A percentile compares a stretch with the other conserved stretches of the same genome.
These are phyloP conservation scores for Remorina albescens DNA, from an alignment of 2,797 vertebrate genomes.

Conservation along the genomic window DNA sequence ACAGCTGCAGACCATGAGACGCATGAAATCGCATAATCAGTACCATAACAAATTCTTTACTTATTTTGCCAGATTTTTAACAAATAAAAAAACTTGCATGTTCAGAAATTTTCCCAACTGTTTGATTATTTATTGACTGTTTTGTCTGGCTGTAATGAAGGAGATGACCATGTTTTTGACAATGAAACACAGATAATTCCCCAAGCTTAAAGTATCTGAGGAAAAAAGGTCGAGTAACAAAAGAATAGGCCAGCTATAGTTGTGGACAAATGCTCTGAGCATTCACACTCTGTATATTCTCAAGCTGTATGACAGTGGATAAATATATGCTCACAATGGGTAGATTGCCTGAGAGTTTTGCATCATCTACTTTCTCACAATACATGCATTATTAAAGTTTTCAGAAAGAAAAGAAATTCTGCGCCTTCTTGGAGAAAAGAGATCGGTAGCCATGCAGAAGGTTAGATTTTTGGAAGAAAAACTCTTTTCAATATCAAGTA, in stretches of 20 bases:
- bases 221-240: conserved; percentile 13
- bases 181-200: not conserved
- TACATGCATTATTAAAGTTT: not conserved
- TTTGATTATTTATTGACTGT: not conserved
- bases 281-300: not conserved
- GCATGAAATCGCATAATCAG: no score
- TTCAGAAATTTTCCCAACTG: not conserved
- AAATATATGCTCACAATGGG: not conserved
- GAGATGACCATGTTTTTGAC: conserved; percentile 46
- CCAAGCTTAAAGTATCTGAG: not conserved
- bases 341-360: not conserved
- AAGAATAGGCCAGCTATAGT: not conserved
- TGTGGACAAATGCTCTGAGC: not conserved
- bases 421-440: not conserved
- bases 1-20: no score
- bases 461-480: not conserved
- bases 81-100: conserved; percentile 12
- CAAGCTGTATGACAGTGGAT: not conserved
- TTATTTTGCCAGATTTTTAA: conserved; percentile 23
- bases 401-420: conserved; percentile 2
- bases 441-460: not conserved
- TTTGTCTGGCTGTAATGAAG: conserved; percentile 26
- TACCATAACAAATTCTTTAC: no score
- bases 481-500: not conserved
- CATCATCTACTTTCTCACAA: not conserved